Evolutionary conservation across 2,888 invertebrate species (phyloP), one percentile per base, ranked within the genome.

Genomic region (Ophion ellenae): DNA sequence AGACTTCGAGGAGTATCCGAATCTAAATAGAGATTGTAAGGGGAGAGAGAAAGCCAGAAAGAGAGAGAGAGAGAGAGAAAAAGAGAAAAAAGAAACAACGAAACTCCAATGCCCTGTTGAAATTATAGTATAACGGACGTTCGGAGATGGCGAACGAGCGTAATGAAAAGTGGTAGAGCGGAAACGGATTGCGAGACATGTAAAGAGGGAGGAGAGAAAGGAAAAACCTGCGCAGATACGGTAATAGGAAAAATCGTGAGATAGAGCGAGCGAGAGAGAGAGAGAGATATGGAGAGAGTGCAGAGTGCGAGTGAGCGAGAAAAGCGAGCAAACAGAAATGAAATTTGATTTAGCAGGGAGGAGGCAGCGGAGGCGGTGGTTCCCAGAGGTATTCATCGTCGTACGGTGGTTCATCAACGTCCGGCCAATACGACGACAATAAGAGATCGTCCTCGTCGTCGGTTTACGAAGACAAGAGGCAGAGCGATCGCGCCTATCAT

Each of bases 261-360:
- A 64, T 47, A 64, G 71, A 84, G 66, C 63, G 63, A 76, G 36
- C 36, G 45, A 78, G 74, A 64, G 17, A 81, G 84, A 81, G 77
- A 76, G 87, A 90, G 71, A 47, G 36, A 78, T 69, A 64, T 10
- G 84, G 84, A 81, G 77, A 76, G 87, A 90, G 71, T 28, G 78
- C 82, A 88, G 88, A 89, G 87, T 64, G 75, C 47, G 75, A 76
- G 36, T 69, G 69, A 88, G 70, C 80, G 87, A 80, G 85, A 88
- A 87, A 89, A 87, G 88, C 85, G 88, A 87, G 86, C 66, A 85
- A 87, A 89, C 87, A 90, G 86, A 88, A 91, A 91, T 91, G 91
- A 90, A 93, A 91, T 93, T 93, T 93, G 91, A 92, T 93, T 93
- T 93, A 91, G 92, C 93, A 93, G 93, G 93, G 93, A 87, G 93